These are phyloP conservation scores for Onthophagus sagittarius DNA, from an alignment of 2,888 invertebrate species.

Conservation along the genomic window DNA sequence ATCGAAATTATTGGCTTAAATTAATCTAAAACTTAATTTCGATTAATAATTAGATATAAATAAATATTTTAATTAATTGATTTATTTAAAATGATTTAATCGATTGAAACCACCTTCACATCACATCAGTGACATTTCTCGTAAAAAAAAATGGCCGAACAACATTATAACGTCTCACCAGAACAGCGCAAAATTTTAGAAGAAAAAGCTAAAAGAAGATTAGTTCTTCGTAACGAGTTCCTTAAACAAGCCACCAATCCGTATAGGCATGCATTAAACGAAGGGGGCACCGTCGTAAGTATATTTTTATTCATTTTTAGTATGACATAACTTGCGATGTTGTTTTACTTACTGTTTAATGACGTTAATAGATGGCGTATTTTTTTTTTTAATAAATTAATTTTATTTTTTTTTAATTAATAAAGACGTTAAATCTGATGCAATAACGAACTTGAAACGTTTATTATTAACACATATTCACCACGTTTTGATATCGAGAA, in stretches of 20 bases:
- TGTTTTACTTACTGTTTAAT: background rate
- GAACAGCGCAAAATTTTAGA: constrained; percentile 53
- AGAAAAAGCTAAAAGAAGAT: constrained; percentile 60
- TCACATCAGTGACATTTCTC: background rate
- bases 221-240: constrained; percentile 64
- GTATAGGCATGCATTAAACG: constrained; percentile 60
- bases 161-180: constrained; percentile 53
- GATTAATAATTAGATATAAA: no score
- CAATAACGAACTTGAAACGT: no score
- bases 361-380: background rate
- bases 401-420: no score
- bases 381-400: no score
- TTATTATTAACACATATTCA: no score
- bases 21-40: background rate
- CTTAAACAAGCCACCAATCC: constrained; percentile 70
- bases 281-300: constrained; percentile 72
- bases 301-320: background rate
- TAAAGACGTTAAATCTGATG: no score
- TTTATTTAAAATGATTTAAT: background rate
- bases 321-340: constrained; percentile 24
- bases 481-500: no score
- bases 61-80: background rate
- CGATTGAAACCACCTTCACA: background rate
- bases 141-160: constrained; percentile 42
- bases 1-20: background rate